Base-by-base conservation (phyloP, 23 tunicate genomes). In the Aplidium turbinatum region DNA sequence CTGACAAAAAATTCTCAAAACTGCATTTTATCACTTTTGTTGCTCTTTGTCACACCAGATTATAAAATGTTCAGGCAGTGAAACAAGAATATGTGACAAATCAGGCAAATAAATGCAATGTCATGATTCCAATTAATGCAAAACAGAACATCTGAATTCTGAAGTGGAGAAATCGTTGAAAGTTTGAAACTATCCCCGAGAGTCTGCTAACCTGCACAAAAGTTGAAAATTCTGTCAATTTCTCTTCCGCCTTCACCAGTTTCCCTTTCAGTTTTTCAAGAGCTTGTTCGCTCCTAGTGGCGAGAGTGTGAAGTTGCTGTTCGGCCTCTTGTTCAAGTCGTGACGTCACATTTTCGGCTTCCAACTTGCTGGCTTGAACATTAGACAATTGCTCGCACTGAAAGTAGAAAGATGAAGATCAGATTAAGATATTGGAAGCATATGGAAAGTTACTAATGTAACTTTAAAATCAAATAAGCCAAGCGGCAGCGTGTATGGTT, bases 281-380 rank as follows among this genome's bases (percentile, higher is more conserved):
- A 16, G 96, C 96, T 67, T 81, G 96, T 38, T 88, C 96, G 57
- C 96, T 88, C 47, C 85, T 56, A 31, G 77, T 9, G 1, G 96
- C 96, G 5, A 88, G 78, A 31, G 77, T 48, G n/a, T 88, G 80
- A 2, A 88, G 79, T 58, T 81, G 96, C 35, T 75, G 77, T 39
- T 73, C 96, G 32, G 85, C 96, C 3, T 76, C 85, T 33, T 76
- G 72, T 32, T 88, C 87, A 45, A 88, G 26, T 35, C 63, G 79
- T 23, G 78, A 75, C 24, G 86, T 78, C 40, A 76, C 70, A 68
- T 38, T 76, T 64, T 88, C 96, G 42, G 96, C 96, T 51, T 80
- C 96, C 42, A 88, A 67, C 36, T 88, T 88, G 39, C 87, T 45
- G 4, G 96, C 83, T 81, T 88, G 96, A 18, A 64, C 72, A 6